Conservation (phyloP, 2,888 invertebrate species). For the Lamellibrachia columna region DNA sequence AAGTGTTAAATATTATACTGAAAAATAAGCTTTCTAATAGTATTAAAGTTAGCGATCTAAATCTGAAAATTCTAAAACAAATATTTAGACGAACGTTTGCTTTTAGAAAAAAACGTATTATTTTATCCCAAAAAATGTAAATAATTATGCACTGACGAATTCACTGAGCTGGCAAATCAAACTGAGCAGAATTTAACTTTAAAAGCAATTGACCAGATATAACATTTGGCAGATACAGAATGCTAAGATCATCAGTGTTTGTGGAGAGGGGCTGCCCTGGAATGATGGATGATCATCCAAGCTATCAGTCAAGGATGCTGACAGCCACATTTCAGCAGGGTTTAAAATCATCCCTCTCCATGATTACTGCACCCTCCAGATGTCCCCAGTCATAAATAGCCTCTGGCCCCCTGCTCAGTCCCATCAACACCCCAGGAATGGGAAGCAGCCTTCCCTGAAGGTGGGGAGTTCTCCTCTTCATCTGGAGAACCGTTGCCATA, state of each 20-base stretch:
- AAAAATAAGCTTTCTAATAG: neutral
- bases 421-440: neutral
- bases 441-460: neutral
- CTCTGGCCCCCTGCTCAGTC: neutral
- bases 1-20: neutral
- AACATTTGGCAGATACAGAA: neutral
- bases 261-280: neutral
- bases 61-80: too few species aligned
- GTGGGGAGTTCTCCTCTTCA: neutral
- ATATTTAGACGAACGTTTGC: neutral
- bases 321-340: slow-evolving; percentile 12
- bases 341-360: neutral
- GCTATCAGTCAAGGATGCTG: neutral
- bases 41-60: too few species aligned
- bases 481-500: neutral
- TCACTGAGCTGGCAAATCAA: too few species aligned
- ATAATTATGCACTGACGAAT: neutral
- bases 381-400: neutral
- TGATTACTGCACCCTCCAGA: neutral
- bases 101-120: neutral
- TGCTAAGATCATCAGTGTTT: neutral
- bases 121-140: neutral
- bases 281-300: neutral
- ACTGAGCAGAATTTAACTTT: neutral
- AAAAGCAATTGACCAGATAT: neutral